Base-by-base conservation (phyloP, 2,888 invertebrate genomes). In the Netelia melanura region DNA sequence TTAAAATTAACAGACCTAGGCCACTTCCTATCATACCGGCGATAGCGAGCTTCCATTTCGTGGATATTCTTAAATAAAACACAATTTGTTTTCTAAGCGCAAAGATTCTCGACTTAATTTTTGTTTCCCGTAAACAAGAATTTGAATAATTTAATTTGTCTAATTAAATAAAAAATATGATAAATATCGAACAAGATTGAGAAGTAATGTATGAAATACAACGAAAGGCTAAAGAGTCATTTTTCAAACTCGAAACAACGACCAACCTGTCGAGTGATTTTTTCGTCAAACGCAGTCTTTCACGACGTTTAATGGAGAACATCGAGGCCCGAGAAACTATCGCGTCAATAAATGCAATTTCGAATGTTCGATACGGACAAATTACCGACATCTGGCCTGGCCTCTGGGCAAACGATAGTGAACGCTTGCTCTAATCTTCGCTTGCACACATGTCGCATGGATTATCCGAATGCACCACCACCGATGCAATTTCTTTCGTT, bases 1-100 rank as follows among this genome's bases (percentile, higher is more conserved):
- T 70, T 6, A 84, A 43, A 54, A 86, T 56, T 1, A 86, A 48
- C 23, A 87, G 74, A 14, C 77, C 86, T 3, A 74, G 58, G 52
- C 74, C 84, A 52, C 71, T 84, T 68, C 80, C 83, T 30, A 87
- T 68, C n/a, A 86, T 61, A 17, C 74, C 82, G 0, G 77, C 80
- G 17, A 86, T 72, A 25, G 78, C 75, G 61, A 84, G 54, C 62
- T 83, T 87, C 86, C 87, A 87, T 81, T 65, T 62, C 48, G 67
- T 67, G 38, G 76, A 43, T 56, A 85, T 79, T 79, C 85, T 85
- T 70, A 10, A 79, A 65, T 21, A 44, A 52, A 61, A 70, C 54
- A 61, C 14, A 30, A 3, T 30, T 56, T 30, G 43, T 8, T 30
- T 14, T 6, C 6, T 8, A 11, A 17, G 38, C 54, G 21, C 38